Base-by-base conservation (phyloP, 1,140 invertebrate species). In the Rhagoletis zephyria region DNA sequence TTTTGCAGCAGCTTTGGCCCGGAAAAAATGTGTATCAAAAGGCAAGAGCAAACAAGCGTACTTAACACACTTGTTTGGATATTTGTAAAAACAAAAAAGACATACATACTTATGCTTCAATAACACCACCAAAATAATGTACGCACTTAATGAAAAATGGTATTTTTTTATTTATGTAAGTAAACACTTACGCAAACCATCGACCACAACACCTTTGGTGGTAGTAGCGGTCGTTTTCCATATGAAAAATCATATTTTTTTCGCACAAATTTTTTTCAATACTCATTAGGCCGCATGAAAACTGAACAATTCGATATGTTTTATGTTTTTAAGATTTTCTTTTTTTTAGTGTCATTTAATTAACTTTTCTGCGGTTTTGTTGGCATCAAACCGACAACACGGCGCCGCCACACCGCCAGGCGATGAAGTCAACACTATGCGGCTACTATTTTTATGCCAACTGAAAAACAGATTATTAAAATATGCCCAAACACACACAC, bases 351-450 rank as follows among this genome's bases (percentile, higher is more conserved):
- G n/a, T n/a, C 14, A 1, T 5, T 5, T 67, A 1, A 67, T 56
- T 51, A 30, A 81, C 16, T 81, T 74, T 56, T 81, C n/a, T 81
- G 45, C 74, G n/a, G n/a, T 81, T 81, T 5, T 81, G 48, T 81
- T 81, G 74, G 74, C 74, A 81, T 10, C 3, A 30, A 81, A n/a
- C 74, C 74, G 74, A 81, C 48, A n/a, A 81, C 19, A 10, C 5
- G 74, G 16, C 74, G 48, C 48, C 74, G 48, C 48, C 74, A 56
- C 48, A 14, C 48, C 42, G n/a, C 67, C 14, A 74, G 56, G 16
- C 7, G 48, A 56, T 56, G 48, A 56, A 81, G 74, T 81, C 74
- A 81, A 81, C 19, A 51, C 48, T 45, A 19, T 56, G 74, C 48
- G 48, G 48, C 74, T 56, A 59, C 1, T 81, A 81, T 81, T 81